These are phyloP conservation scores for Proterorhinus semilunaris DNA, from an alignment of 2,113 vertebrate species.

Conservation along the genomic window DNA sequence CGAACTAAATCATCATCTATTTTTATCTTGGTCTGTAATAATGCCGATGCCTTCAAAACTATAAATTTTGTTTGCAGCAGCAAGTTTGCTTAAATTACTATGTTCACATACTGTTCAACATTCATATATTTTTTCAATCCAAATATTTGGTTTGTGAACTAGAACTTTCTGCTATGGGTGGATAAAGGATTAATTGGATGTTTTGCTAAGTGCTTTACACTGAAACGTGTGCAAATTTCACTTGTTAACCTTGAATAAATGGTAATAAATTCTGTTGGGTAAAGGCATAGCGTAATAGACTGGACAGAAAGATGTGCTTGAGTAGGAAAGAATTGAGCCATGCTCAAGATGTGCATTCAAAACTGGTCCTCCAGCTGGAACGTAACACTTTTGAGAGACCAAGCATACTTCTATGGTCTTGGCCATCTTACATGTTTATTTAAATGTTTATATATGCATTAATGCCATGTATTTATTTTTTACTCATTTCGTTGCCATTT, in stretches of 20 bases:
- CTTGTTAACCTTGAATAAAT: background rate
- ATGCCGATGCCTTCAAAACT: conserved; percentile 68
- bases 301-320: background rate
- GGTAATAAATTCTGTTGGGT: background rate
- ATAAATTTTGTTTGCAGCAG: conserved; percentile 47
- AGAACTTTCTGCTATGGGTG: background rate
- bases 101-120: conserved; percentile 39
- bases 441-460: conserved; percentile 45
- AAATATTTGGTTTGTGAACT: conserved; percentile 5
- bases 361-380: conserved; percentile 9
- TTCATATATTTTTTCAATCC: conserved; percentile 7
- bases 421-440: conserved; percentile 18
- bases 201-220: background rate
- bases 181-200: conserved; percentile 6
- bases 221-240: background rate
- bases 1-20: conserved; percentile 62
- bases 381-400: conserved; percentile 3
- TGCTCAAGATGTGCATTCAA: background rate
- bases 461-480: conserved; percentile 63
- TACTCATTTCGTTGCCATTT: conserved; percentile 26
- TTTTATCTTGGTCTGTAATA: conserved; percentile 61
- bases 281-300: background rate
- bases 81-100: conserved; percentile 43
- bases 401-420: conserved; percentile 22
- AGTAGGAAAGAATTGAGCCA: background rate